Percentiles rank a stretch among this genome's conserved stretches.
These are phyloP conservation scores for Lithophane semibrunnea DNA, from an alignment of 2,888 invertebrate genomes.

Conservation along the genomic window DNA sequence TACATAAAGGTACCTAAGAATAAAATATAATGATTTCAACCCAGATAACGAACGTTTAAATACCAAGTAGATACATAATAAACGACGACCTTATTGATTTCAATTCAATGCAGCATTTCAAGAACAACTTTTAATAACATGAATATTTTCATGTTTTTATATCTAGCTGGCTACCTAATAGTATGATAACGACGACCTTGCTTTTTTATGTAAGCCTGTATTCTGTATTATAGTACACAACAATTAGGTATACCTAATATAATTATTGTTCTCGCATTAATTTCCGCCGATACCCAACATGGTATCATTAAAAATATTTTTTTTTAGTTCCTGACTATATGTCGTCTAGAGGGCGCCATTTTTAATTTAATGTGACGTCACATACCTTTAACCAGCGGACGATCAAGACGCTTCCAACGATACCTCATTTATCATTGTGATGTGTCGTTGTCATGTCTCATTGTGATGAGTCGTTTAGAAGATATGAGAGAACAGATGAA, in stretches of 20 bases:
- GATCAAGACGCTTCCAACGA: no score
- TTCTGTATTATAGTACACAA: not conserved
- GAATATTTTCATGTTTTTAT: constrained; percentile 59
- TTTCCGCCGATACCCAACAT: not conserved
- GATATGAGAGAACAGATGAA: no score
- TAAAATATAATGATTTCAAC: constrained; percentile 11
- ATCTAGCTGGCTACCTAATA: constrained; percentile 34
- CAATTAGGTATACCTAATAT: not conserved
- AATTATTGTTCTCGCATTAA: not conserved
- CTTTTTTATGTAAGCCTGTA: constrained; percentile 12
- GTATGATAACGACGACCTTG: constrained; percentile 51
- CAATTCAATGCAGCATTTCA: constrained; percentile 50
- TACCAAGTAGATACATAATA: constrained; percentile 32
- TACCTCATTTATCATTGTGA: no score
- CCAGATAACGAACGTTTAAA: constrained; percentile 32
- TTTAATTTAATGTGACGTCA: no score
- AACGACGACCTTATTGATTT: constrained; percentile 51
- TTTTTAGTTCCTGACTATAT: no score
- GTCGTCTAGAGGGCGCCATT: no score
- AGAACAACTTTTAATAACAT: constrained; percentile 46
- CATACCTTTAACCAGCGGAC: no score
- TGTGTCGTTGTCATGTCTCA: no score
- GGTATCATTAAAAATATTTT: no score
- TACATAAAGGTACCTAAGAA: not conserved
- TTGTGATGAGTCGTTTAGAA: no score